Base-by-base conservation (phyloP, 1,140 invertebrate species). In the Hestina assimilis region DNA sequence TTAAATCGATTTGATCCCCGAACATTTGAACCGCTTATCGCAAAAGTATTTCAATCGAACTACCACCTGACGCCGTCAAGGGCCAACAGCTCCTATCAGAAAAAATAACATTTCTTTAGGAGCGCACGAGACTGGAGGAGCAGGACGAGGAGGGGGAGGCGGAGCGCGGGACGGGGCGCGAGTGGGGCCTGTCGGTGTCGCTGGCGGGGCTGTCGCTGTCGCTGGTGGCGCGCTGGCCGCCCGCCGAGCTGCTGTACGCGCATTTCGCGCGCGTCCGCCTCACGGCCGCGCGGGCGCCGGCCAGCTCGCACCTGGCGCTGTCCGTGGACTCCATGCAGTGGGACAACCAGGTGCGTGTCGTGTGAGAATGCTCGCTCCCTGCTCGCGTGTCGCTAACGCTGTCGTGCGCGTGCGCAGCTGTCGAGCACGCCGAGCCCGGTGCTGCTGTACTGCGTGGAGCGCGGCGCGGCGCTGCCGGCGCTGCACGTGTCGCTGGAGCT, bases 221-320 rank as follows among this genome's bases (percentile, higher is more conserved):
- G 12, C 80, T 99, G 15, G 91, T 96, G 43, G 93, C 96, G 1
- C 92, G 95, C 45, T 90, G 91, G 53, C 92, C 93, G 4, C 90
- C 93, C 2, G 96, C 98, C 76, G 98, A 99, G 86, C 89, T 99
- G 7, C 74, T 98, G 24, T 98, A 96, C 83, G 91, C 94, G 11
- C 90, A 92, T 47, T 91, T 98, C 20, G 91, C 92, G 17, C 92
- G 92, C 62, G 94, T 98, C 56, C 88, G 92, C 15, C 82, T 96
- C 2, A 92, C 95, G 63, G 89, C 93, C 21, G 76, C 91, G 11
- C 19, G 85, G 88, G 3, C 72, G 72, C 14, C 89, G 86, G 40
- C 92, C 92, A 63, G 92, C 90, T n/a, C 79, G 96, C 23, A 93
- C 71, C 43, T 88, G 20, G 62, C 75, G 46, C 75, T 95, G 9